These are phyloP conservation scores for Stichodactyla helianthus DNA, from an alignment of 64 coral and sea anemone species.

Conservation along the genomic window DNA sequence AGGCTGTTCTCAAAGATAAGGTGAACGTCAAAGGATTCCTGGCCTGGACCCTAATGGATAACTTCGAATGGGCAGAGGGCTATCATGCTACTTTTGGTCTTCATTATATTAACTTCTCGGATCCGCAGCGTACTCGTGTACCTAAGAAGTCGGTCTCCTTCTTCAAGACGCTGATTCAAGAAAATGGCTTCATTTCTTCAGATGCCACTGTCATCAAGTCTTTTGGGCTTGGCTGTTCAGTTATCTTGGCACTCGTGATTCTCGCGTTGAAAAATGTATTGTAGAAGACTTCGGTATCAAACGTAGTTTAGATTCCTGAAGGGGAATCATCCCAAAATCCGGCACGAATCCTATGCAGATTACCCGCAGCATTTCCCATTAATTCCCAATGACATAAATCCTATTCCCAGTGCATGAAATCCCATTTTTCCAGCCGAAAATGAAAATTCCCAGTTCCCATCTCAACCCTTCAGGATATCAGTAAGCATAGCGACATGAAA, in stretches of 20 bases:
- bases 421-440: too few species aligned
- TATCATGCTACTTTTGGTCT: constrained; percentile 63
- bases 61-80: constrained; percentile 71
- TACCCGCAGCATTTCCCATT: too few species aligned
- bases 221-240: neutral
- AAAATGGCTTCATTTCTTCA: constrained; percentile 46
- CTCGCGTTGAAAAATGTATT: neutral
- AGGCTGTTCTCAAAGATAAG: constrained; percentile 58
- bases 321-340: too few species aligned
- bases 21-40: constrained; percentile 73
- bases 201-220: neutral
- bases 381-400: too few species aligned
- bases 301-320: neutral
- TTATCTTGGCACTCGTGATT: neutral
- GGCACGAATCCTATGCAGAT: too few species aligned
- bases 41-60: constrained; percentile 97
- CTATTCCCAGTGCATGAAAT: too few species aligned
- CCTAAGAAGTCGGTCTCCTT: constrained; percentile 65
- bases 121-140: constrained; percentile 53
- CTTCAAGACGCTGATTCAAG: constrained; percentile 41
- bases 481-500: too few species aligned
- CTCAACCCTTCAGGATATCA: too few species aligned
- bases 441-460: too few species aligned
- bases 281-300: neutral
- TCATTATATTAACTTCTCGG: constrained; percentile 56